phyloP scores from a whole-genome alignment of 2,888 invertebrate genomes.

The Meteorus colon region DNA sequence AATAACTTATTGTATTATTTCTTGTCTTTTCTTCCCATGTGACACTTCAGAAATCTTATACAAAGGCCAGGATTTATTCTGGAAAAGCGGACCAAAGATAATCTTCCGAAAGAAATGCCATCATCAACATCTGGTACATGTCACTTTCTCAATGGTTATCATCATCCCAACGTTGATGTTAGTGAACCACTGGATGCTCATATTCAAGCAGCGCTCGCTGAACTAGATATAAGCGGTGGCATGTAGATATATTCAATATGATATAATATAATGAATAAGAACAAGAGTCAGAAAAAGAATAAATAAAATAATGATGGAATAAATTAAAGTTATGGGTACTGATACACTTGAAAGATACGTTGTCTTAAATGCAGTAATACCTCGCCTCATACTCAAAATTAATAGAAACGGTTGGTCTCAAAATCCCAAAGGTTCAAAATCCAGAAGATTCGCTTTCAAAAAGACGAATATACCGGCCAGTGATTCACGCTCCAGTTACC shows the following conservation, averaged over 20 bases:
- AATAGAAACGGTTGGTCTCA: too few species aligned
- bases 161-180: constrained; percentile 80
- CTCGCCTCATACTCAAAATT: too few species aligned
- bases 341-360: not conserved
- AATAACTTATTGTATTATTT: not conserved
- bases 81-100: constrained; percentile 83
- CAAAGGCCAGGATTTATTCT: constrained; percentile 85
- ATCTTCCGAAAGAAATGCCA: constrained; percentile 90
- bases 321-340: not conserved
- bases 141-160: constrained; percentile 88
- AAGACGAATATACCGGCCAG: too few species aligned
- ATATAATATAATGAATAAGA: constrained; percentile 34
- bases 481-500: too few species aligned
- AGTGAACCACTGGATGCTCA: constrained; percentile 79
- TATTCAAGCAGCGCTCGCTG: constrained; percentile 80
- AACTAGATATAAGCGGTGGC: constrained; percentile 77
- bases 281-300: not conserved
- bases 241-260: constrained; percentile 60
- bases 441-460: too few species aligned
- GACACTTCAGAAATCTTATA: constrained; percentile 80
- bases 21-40: not conserved
- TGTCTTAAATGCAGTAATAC: not conserved
- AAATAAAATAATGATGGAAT: not conserved
- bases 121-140: constrained; percentile 86
- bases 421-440: too few species aligned